Conservation (phyloP, 2,797 vertebrate genomes). For the Poeciliopsis paucimaculata region DNA sequence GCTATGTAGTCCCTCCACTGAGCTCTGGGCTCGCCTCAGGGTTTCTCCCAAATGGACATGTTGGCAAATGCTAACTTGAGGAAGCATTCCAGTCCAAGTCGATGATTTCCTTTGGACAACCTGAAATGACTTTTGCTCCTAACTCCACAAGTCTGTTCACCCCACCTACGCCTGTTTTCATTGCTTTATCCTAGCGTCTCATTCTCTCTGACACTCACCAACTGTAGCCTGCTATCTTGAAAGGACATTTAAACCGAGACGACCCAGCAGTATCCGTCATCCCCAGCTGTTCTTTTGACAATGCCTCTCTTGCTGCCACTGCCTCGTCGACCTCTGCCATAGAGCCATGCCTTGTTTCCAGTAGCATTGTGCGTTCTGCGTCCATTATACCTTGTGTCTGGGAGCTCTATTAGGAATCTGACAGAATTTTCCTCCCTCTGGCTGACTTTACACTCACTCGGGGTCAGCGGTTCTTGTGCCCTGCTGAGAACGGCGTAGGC, state of each 20-base stretch:
- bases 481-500: constrained; percentile 23
- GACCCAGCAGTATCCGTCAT: neutral
- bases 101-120: constrained; percentile 26
- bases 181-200: constrained; percentile 6
- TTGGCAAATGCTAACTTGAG: constrained; percentile 7
- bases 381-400: neutral
- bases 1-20: constrained; percentile 33
- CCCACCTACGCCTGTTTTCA: constrained; percentile 5
- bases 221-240: neutral
- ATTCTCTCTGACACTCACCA: constrained; percentile 4
- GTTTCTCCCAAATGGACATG: constrained; percentile 27
- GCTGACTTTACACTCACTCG: constrained; percentile 8
- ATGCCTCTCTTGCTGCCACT: neutral
- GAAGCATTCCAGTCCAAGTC: constrained; percentile 19
- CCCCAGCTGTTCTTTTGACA: neutral
- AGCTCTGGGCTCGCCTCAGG: constrained; percentile 27
- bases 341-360: constrained; percentile 5
- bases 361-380: constrained; percentile 7
- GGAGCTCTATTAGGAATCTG: constrained; percentile 10
- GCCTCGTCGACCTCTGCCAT: neutral
- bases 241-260: constrained; percentile 11
- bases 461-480: constrained; percentile 27
- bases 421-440: constrained; percentile 2
- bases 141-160: neutral
- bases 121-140: constrained; percentile 9